Percentiles rank a stretch among this genome's conserved stretches.
These are phyloP conservation scores for Peromyscus attwateri DNA, from an alignment of 2,797 vertebrate species.

Conservation along the genomic window DNA sequence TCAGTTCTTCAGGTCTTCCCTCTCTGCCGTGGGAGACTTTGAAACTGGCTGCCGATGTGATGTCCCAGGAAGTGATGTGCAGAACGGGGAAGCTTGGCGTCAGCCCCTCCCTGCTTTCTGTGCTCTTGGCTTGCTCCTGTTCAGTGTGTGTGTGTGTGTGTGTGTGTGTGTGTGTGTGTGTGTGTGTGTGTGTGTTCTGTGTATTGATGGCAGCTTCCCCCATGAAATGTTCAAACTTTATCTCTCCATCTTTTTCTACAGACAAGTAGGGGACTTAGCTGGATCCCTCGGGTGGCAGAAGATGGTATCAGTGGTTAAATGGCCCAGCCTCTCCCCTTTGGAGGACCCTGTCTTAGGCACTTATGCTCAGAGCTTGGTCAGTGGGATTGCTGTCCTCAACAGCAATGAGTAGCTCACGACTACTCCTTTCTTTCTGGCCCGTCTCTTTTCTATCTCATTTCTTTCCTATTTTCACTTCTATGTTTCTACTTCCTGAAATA, in stretches of 20 bases:
- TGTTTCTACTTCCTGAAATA: neutral
- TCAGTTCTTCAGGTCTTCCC: neutral
- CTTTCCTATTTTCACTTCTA: neutral
- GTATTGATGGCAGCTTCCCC: neutral
- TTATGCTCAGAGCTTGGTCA: neutral
- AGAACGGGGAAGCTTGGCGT: neutral
- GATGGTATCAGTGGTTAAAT: neutral
- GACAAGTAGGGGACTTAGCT: too few relatives aligned
- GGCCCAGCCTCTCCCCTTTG: too few relatives aligned
- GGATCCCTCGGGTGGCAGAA: neutral
- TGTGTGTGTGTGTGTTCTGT: neutral
- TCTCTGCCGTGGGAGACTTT: neutral
- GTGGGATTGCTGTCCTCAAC: neutral
- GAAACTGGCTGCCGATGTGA: neutral
- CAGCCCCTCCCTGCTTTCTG: neutral
- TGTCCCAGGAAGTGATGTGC: neutral
- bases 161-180: neutral
- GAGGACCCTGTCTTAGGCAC: neutral
- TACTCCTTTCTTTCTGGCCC: neutral
- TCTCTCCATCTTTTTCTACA: neutral
- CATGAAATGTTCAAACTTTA: neutral
- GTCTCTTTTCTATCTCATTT: neutral
- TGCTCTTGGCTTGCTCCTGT: neutral
- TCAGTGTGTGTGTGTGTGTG: neutral
- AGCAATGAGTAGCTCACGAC: neutral